Base-by-base conservation (phyloP, 2,888 invertebrate species). In the Drosophila rubida region DNA sequence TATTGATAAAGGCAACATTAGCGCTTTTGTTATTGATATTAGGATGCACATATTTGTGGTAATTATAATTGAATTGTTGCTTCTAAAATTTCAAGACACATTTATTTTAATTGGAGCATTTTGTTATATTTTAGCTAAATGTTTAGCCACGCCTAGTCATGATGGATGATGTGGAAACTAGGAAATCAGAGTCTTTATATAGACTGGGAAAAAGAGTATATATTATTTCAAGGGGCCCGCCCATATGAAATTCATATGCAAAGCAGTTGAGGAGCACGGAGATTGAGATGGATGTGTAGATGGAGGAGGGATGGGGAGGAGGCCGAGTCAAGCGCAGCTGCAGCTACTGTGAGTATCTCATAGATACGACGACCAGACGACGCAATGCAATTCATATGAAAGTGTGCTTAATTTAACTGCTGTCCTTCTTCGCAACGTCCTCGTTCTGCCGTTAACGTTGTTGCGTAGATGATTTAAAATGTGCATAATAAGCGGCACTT, bases 401-500 rank as follows among this genome's bases (percentile, higher is more conserved):
- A 78, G 84, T 75, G 85, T 71, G 76, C 79, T 82, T 87, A 81
- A 82, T 82, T 87, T 87, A 84, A 84, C 78, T 78, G 84, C 87
- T 65, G 74, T 57, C 16, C 60, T 46, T 25, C 61, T 11, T 4
- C 19, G 41, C 44, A 7, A 9, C 35, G 35, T 13, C 13, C 51
- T 41, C 35, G 35, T 6, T 35, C 2, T 13, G 39, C 19, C 8
- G 41, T 50, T 4, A 32, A 41, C 35, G 42, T 48, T 30, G 30
- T 63, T 70, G 84, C 78, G 74, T 83, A 75, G 83, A 88, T 86
- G 78, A 85, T 88, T 85, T 86, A 86, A 85, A 85, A 85, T 85
- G 84, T 85, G 84, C 84, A 85, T 85, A 85, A 87, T 88, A 83
- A 83, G 88, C 77, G 83, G 80, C 82, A 82, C 87, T 81, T 84